Conservation (phyloP, 2,113 vertebrate species). For the Greenwoodochromis staneri region DNA sequence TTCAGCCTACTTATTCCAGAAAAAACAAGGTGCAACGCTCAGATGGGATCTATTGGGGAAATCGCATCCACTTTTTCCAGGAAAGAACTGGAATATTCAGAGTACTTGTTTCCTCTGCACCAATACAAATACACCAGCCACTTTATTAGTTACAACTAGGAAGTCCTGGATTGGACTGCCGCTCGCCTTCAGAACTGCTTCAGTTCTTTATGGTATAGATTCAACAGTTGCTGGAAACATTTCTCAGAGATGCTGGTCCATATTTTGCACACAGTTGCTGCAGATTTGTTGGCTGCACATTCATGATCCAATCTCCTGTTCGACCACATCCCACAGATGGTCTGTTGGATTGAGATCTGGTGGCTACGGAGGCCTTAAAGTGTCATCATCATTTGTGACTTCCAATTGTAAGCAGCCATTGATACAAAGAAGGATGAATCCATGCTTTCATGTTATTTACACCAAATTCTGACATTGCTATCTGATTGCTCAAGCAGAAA, state of each 20-base stretch:
- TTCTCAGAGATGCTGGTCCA: not conserved
- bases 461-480: not conserved
- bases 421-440: not conserved
- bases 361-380: not conserved
- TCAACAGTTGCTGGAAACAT: not conserved
- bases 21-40: not conserved
- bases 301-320: not conserved
- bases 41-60: not conserved
- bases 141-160: not conserved
- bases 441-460: not conserved
- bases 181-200: not conserved
- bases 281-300: not conserved
- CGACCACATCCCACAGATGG: not conserved
- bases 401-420: not conserved
- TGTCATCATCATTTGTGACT: not conserved
- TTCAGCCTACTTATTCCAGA: constrained; percentile 9
- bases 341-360: not conserved
- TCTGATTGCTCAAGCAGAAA: not conserved
- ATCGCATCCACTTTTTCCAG: not conserved
- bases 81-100: not conserved
- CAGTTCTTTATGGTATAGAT: not conserved
- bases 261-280: not conserved
- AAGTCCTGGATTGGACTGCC: not conserved
- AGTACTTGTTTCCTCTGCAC: not conserved
- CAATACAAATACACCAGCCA: not conserved